A percentile compares a stretch with the other conserved stretches of the same genome.
Conservation (phyloP, 2,797 vertebrate genomes). For the Eleutherodactylus coqui region DNA sequence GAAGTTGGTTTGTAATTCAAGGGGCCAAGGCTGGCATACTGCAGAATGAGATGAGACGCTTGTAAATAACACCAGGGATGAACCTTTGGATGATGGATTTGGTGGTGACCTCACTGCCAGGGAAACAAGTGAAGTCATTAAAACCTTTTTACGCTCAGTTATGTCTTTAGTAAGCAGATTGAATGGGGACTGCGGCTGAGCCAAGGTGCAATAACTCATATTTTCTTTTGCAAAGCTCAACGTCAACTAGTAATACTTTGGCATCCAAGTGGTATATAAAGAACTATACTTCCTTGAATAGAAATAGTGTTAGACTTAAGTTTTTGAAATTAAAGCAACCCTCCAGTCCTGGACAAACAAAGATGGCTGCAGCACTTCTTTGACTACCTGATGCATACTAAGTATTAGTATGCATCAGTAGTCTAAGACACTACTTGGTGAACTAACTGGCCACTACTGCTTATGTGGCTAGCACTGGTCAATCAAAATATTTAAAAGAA, state of each 20-base stretch:
- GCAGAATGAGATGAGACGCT: background rate
- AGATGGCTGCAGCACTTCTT: too few species aligned
- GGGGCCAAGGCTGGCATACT: background rate
- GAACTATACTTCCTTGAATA: too few species aligned
- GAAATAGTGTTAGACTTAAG: too few species aligned
- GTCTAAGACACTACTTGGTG: too few species aligned
- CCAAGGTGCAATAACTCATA: background rate
- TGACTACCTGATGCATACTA: too few species aligned
- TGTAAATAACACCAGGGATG: conserved; percentile 8
- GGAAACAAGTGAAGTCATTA: conserved; percentile 5
- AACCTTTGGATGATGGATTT: background rate
- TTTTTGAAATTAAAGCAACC: too few species aligned
- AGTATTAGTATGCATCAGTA: too few species aligned
- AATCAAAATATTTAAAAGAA: too few species aligned
- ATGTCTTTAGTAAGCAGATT: background rate
- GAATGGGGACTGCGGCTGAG: background rate
- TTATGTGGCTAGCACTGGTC: too few species aligned
- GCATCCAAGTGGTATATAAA: background rate
- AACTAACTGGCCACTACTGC: too few species aligned
- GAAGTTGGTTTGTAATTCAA: conserved; percentile 21
- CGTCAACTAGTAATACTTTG: background rate
- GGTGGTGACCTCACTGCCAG: background rate
- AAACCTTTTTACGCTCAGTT: background rate
- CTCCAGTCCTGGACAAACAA: too few species aligned
- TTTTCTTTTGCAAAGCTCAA: background rate